Evolutionary conservation across 2,113 vertebrate genomes (phyloP).

Genomic region (Podilymbus podiceps): DNA sequence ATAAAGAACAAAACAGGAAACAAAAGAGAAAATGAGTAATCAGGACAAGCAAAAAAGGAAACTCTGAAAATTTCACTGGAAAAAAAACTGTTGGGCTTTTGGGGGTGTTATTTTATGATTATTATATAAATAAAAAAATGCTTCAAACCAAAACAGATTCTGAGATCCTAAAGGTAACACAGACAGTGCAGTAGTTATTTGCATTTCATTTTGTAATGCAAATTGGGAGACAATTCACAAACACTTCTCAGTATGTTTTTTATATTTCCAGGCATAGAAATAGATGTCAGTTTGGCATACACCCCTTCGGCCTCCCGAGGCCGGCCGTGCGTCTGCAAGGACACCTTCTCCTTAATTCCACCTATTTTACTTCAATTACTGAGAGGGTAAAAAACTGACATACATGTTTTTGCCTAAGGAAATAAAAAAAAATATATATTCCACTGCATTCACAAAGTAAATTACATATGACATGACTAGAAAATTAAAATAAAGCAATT

Average conservation of each 20-base stretch:
- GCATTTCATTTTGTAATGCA: constrained; percentile 78
- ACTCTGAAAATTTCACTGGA: constrained; percentile 62
- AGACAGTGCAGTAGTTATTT: constrained; percentile 63
- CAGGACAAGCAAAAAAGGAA: constrained; percentile 73
- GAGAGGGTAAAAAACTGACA: constrained; percentile 61
- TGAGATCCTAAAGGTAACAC: constrained; percentile 48
- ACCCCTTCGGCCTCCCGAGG: not conserved
- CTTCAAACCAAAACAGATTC: constrained; percentile 27
- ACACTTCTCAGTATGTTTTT: constrained; percentile 53
- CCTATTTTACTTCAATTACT: not conserved
- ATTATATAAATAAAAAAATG: constrained; percentile 23
- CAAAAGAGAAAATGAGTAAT: constrained; percentile 82
- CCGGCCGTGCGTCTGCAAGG: not conserved
- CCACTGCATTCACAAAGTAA: constrained; percentile 54
- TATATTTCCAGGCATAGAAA: constrained; percentile 75
- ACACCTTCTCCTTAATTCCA: not conserved
- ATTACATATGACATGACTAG: constrained; percentile 23
- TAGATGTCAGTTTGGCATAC: constrained; percentile 63
- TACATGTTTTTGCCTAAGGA: constrained; percentile 65
- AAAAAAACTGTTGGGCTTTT: not conserved
- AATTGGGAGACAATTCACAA: constrained; percentile 69
- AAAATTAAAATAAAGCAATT: constrained; percentile 40
- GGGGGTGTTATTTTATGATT: constrained; percentile 26
- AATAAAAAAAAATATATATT: constrained; percentile 51
- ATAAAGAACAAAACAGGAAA: constrained; percentile 78